Evolutionary conservation across 2,113 vertebrate species (phyloP).

Genomic region (Pipra filicauda): DNA sequence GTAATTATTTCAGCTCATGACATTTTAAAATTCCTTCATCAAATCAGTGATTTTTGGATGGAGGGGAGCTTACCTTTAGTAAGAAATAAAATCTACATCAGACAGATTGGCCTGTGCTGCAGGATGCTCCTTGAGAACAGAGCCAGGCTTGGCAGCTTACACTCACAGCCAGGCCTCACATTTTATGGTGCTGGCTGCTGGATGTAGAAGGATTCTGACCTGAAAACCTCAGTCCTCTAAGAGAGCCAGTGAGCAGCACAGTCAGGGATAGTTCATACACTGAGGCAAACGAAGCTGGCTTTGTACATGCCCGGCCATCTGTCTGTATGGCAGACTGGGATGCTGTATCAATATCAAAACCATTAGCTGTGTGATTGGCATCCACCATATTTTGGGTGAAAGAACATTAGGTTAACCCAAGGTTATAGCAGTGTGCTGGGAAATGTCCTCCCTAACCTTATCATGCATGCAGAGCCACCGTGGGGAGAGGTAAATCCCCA

Average conservation of each 20-base stretch:
- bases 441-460: background rate
- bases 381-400: background rate
- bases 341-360: background rate
- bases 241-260: background rate
- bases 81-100: background rate
- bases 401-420: background rate
- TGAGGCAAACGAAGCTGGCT: background rate
- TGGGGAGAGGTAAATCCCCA: background rate
- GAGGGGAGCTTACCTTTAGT: background rate
- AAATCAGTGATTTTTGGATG: background rate
- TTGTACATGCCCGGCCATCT: fast-evolving
- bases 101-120: background rate
- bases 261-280: background rate
- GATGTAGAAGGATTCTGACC: background rate
- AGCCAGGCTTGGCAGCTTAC: background rate
- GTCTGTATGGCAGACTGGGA: background rate
- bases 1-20: background rate
- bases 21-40: background rate
- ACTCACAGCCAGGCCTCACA: background rate
- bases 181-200: background rate
- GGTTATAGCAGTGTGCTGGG: background rate
- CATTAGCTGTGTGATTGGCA: background rate
- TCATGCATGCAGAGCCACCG: fast-evolving
- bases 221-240: background rate
- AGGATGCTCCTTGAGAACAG: background rate